These are phyloP conservation scores for Phortica variegata DNA, from an alignment of 1,140 invertebrate species.

Conservation along the genomic window DNA sequence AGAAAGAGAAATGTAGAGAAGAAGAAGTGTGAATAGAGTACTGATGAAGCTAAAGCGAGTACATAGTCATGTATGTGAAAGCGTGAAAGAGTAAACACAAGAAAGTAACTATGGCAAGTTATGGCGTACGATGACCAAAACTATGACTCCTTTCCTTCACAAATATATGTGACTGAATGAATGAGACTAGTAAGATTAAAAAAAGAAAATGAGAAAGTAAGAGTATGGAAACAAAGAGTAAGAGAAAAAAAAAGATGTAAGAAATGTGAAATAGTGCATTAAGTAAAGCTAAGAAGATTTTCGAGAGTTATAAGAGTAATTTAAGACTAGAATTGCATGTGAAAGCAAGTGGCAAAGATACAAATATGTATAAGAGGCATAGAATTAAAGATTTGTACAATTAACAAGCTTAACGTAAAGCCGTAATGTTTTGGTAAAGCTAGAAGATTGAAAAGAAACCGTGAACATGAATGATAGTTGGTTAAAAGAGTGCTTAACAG, in stretches of 20 bases:
- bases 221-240: conserved; percentile 7
- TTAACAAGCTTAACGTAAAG: conserved; percentile 35
- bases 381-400: conserved; percentile 35
- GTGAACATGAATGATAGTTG: conserved; percentile 16
- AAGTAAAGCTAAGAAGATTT: not conserved
- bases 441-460: conserved; percentile 11
- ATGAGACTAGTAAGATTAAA: too few species aligned
- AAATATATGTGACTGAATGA: conserved; percentile 1
- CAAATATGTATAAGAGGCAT: conserved; percentile 9
- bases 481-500: conserved; percentile 3
- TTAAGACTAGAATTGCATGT: conserved; percentile 53
- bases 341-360: conserved; percentile 22
- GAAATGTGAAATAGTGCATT: conserved; percentile 8
- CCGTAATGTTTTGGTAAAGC: conserved; percentile 44
- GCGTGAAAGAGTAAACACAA: conserved; percentile 1
- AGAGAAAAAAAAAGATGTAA: conserved; percentile 11
- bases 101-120: conserved; percentile 54
- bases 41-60: conserved; percentile 48
- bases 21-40: conserved; percentile 21
- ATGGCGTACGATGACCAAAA: conserved; percentile 52
- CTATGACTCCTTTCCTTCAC: conserved; percentile 32
- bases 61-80: conserved; percentile 25
- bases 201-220: conserved; percentile 13
- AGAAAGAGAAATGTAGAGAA: conserved; percentile 41
- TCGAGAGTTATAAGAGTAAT: conserved; percentile 35